Conservation (phyloP, 2,113 vertebrate species). For the Tragelaphus strepsiceros region DNA sequence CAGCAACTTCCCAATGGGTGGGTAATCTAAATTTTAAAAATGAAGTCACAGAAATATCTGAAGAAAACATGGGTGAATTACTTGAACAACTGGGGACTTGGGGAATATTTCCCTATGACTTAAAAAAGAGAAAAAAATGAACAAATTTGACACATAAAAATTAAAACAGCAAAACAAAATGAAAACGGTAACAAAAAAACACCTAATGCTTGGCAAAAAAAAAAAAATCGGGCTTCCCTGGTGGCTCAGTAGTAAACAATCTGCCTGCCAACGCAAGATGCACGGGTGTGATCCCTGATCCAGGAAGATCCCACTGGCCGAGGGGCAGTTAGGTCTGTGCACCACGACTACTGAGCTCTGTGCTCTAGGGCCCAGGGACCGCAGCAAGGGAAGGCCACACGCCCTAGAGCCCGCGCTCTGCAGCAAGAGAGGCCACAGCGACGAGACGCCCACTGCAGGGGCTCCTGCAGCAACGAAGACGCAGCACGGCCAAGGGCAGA, state of each 20-base stretch:
- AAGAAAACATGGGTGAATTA: not conserved
- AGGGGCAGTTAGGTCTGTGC: too few relatives aligned
- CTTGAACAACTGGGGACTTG: not conserved
- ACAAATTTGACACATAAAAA: not conserved
- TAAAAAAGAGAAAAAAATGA: not conserved
- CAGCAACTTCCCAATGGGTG: not conserved
- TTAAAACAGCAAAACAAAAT: not conserved
- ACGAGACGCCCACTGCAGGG: fast-evolving
- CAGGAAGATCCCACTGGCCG: too few relatives aligned
- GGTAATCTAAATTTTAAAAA: not conserved
- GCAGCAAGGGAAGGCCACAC: too few relatives aligned
- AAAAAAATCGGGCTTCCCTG: not conserved
- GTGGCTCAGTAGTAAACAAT: not conserved
- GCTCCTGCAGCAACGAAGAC: not conserved
- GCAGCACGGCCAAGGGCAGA: not conserved
- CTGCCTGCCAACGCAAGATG: fast-evolving
- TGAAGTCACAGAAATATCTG: too few relatives aligned
- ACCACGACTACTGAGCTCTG: too few relatives aligned
- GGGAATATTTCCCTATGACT: not conserved
- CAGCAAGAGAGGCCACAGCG: not conserved
- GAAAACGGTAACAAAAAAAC: not conserved
- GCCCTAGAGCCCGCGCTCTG: too few relatives aligned
- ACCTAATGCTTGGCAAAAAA: not conserved
- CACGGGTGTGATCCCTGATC: too few relatives aligned
- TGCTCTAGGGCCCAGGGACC: too few relatives aligned